Evolutionary conservation across 2,113 vertebrate genomes (phyloP), one percentile per base, ranked within the genome.

Genomic region (Hydropotes inermis): DNA sequence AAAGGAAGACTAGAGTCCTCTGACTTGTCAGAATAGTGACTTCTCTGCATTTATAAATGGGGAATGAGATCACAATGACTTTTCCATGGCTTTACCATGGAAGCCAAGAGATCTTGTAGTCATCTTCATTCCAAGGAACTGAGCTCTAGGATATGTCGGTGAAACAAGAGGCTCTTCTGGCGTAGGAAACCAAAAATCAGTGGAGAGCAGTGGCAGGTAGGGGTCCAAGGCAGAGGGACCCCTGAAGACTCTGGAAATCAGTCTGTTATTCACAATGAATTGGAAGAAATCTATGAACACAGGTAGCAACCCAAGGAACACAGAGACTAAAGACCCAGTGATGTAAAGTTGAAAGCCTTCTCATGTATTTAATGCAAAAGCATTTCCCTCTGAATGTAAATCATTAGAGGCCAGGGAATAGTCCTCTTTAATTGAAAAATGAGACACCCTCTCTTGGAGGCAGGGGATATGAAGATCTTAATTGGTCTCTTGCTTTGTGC

Each of bases 391-490:
- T 94, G 47, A 92, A 60, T 39, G 50, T 21, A 64, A 91, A 94
- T 96, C 54, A n/a, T 78, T 47, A 87, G 13, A 97, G 89, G 74
- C 47, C 43, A 64, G 61, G 83, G 70, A 87, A 36, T 89, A 93
- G 60, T 93, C 43, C 39, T 95, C 60, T 96, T 93, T 92, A 96
- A 96, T 92, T 96, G 92, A 96, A 87, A 95, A 97, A 54, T 9
- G 16, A 57, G 64, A 79, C 57, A 83, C 84, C 27, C 57, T 93
- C 16, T 55, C 25, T 70, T 95, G 93, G 64, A 82, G 74, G 23
- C 54, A 87, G 70, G 52, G 70, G 89, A 96, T 97, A 96, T 96
- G 61, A 91, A 96, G 83, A 74, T 76, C 70, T 95, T 97, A 96
- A 93, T 91, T 94, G 47, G 82, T 60, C 21, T 95, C 82, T 94